Evolutionary conservation across 2,888 invertebrate genomes (phyloP).

Genomic region (Brachyopa scutellaris): DNA sequence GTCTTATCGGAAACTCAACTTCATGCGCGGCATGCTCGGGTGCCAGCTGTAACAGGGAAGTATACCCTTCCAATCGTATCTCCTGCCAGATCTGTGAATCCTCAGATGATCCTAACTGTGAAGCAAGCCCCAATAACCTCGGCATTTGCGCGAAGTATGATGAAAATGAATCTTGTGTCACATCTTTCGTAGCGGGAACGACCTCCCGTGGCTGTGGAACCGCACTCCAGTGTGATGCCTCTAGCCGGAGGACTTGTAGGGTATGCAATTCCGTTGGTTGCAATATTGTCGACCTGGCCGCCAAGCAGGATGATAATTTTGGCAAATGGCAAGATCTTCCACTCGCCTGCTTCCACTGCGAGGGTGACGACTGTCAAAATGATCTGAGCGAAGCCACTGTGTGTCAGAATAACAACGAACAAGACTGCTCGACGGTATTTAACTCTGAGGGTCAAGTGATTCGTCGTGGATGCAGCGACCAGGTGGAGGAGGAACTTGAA

Average conservation of each 20-base stretch:
- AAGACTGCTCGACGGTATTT: slow-evolving; percentile 79
- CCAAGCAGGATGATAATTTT: slow-evolving; percentile 76
- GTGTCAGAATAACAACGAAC: slow-evolving; percentile 78
- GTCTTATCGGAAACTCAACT: slow-evolving; percentile 76
- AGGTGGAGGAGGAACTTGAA: slow-evolving; percentile 66
- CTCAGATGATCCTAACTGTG: slow-evolving; percentile 73
- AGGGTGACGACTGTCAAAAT: slow-evolving; percentile 72
- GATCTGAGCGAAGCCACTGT: background rate
- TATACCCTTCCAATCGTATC: slow-evolving; percentile 75
- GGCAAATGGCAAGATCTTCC: slow-evolving; percentile 81
- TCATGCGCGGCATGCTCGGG: slow-evolving; percentile 76
- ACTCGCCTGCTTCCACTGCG: slow-evolving; percentile 76
- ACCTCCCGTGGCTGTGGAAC: slow-evolving; percentile 77
- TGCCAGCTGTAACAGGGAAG: slow-evolving; percentile 75
- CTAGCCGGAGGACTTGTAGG: slow-evolving; percentile 74
- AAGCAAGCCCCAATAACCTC: slow-evolving; percentile 74
- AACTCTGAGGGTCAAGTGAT: slow-evolving; percentile 74
- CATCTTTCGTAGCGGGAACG: slow-evolving; percentile 74
- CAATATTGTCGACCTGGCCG: slow-evolving; percentile 75
- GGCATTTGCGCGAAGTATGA: slow-evolving; percentile 75
- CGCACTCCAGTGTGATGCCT: slow-evolving; percentile 75
- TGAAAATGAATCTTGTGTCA: slow-evolving; percentile 76
- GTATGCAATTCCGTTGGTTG: slow-evolving; percentile 76
- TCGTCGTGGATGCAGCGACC: slow-evolving; percentile 77
- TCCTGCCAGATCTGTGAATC: slow-evolving; percentile 78